A percentile compares a stretch with the other conserved stretches of the same genome.
Conservation (phyloP, 2,113 vertebrate species). For the Melanerpes aurifrons region DNA sequence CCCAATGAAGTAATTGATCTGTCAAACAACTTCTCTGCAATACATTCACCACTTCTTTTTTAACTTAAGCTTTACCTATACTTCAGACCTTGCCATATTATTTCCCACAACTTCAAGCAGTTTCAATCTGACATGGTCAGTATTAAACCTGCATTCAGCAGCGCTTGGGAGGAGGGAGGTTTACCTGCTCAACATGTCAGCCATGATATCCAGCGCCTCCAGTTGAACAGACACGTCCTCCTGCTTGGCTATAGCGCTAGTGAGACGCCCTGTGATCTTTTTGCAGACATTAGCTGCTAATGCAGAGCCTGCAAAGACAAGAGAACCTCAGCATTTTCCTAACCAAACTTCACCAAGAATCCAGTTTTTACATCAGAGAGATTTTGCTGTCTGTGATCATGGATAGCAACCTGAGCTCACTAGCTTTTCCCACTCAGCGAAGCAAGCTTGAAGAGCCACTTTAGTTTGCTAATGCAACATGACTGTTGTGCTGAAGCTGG, state of each 20-base stretch:
- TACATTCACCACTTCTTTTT: background rate
- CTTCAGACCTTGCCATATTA: background rate
- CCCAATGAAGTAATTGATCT: background rate
- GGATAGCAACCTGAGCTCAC: background rate
- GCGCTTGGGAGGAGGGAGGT: background rate
- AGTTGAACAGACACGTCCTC: slow-evolving; percentile 98
- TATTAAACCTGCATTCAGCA: background rate
- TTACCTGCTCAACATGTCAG: slow-evolving; percentile 98
- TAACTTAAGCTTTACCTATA: background rate
- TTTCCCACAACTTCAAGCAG: background rate
- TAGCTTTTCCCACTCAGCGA: background rate
- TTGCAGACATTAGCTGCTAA: slow-evolving; percentile 98
- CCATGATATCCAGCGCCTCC: slow-evolving; percentile 98
- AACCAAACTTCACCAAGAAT: background rate
- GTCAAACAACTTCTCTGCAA: background rate
- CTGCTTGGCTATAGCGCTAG: slow-evolving; percentile 98
- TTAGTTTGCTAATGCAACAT: background rate
- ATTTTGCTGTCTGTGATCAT: background rate
- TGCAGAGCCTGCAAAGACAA: slow-evolving; percentile 85
- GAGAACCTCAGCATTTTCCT: slow-evolving; percentile 11
- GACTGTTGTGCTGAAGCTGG: background rate
- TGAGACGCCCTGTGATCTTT: slow-evolving; percentile 98
- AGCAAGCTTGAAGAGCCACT: background rate
- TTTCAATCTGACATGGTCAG: background rate
- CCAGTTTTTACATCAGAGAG: background rate